phyloP scores from a whole-genome alignment of 2,797 vertebrate genomes.

The Rhyacichthys aspro region DNA sequence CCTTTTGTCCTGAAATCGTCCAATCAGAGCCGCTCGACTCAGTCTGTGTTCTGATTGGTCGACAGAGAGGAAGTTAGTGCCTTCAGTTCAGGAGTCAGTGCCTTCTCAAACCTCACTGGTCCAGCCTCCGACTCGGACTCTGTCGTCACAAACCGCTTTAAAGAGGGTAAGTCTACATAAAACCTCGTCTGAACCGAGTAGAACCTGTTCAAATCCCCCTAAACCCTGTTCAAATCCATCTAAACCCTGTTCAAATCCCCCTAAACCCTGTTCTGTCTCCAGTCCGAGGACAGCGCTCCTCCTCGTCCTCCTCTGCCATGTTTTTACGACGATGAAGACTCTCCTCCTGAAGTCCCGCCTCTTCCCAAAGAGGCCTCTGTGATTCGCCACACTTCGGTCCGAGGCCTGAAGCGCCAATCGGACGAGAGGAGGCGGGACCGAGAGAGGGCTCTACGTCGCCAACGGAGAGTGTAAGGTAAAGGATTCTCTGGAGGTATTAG shows the following conservation, averaged over 20 bases:
- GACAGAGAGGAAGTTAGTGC: conserved; percentile 93
- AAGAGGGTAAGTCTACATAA: conserved; percentile 83
- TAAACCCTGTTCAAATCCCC: background rate
- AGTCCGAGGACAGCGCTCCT: conserved; percentile 88
- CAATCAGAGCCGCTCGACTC: too few relatives aligned
- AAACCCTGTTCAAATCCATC: background rate
- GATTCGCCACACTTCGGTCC: conserved; percentile 93
- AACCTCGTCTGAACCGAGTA: background rate
- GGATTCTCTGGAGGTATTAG: too few relatives aligned
- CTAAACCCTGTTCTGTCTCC: background rate
- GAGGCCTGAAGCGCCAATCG: conserved; percentile 94
- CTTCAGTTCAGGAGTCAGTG: conserved; percentile 88
- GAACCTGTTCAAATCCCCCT: background rate
- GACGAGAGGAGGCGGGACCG: conserved; percentile 94
- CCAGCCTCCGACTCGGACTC: conserved; percentile 81
- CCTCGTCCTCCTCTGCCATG: conserved; percentile 93
- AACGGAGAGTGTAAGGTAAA: conserved; percentile 86
- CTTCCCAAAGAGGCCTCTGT: conserved; percentile 90
- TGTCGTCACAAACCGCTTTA: conserved; percentile 75
- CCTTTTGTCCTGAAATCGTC: too few relatives aligned
- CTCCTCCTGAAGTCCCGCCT: conserved; percentile 90
- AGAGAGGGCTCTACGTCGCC: conserved; percentile 83
- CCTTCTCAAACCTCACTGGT: conserved; percentile 85
- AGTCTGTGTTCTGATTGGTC: background rate
- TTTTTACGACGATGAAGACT: conserved; percentile 91